Percentiles rank a stretch among this genome's conserved stretches.
These are phyloP conservation scores for Periophthalmodon schlosseri DNA, from an alignment of 2,113 vertebrate genomes.

Conservation along the genomic window DNA sequence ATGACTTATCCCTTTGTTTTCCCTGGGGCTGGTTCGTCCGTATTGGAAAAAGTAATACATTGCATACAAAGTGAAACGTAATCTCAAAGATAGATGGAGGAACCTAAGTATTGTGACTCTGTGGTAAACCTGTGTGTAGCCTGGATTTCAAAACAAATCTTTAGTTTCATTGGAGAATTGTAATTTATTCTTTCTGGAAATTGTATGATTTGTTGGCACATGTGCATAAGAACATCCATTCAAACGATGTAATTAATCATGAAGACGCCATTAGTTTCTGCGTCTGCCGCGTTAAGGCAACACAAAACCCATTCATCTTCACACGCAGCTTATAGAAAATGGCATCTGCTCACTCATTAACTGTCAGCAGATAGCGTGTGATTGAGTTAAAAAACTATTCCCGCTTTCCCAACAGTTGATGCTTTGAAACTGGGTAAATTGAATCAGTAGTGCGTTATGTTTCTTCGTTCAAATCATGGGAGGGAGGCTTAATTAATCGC, in stretches of 20 bases:
- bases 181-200: slow-evolving; percentile 16
- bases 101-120: slow-evolving; percentile 19
- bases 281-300: not conserved
- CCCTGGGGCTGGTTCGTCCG: slow-evolving; percentile 12
- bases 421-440: slow-evolving; percentile 8
- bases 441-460: not conserved
- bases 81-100: slow-evolving; percentile 29
- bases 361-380: slow-evolving; percentile 2
- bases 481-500: not conserved
- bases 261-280: slow-evolving; percentile 3
- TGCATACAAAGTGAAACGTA: slow-evolving; percentile 22
- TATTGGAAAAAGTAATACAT: slow-evolving; percentile 17
- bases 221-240: not conserved
- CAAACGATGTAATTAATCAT: slow-evolving; percentile 27
- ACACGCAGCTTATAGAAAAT: not conserved
- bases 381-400: not conserved
- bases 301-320: slow-evolving; percentile 14
- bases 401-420: not conserved
- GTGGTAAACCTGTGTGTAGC: slow-evolving; percentile 16
- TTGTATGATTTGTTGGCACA: not conserved
- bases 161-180: slow-evolving; percentile 5
- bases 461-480: slow-evolving; percentile 1
- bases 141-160: slow-evolving; percentile 20
- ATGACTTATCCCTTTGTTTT: slow-evolving; percentile 14
- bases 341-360: not conserved